These are phyloP conservation scores for Phyllotreta striolata DNA, from an alignment of 2,888 invertebrate genomes.

Conservation along the genomic window DNA sequence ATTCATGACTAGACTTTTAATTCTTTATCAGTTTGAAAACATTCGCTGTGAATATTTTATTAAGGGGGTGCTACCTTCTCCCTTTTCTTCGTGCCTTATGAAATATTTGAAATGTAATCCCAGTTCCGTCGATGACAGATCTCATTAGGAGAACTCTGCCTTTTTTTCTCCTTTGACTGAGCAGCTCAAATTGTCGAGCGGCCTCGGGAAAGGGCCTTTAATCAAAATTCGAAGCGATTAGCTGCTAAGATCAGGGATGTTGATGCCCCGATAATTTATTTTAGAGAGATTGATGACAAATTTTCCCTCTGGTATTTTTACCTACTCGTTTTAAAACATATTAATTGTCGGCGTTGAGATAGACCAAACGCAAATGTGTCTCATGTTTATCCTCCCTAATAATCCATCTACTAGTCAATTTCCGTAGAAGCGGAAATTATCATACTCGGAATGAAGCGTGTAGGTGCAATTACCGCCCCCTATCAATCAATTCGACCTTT, in stretches of 20 bases:
- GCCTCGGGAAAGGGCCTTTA: not conserved
- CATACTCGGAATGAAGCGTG: slow-evolving; percentile 25
- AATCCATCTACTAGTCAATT: slow-evolving; percentile 24
- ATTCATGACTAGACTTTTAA: slow-evolving; percentile 23
- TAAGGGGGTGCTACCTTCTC: slow-evolving; percentile 5
- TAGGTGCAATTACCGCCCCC: slow-evolving; percentile 36
- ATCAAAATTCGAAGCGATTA: slow-evolving; percentile 14
- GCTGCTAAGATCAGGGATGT: slow-evolving; percentile 7
- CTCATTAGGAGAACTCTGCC: slow-evolving; percentile 25
- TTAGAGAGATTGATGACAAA: slow-evolving; percentile 1
- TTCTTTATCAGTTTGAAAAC: slow-evolving; percentile 26
- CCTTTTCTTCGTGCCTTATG: slow-evolving; percentile 14
- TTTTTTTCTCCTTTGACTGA: slow-evolving; percentile 16
- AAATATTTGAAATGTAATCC: slow-evolving; percentile 29
- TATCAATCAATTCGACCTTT: slow-evolving; percentile 37
- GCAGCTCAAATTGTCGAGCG: slow-evolving; percentile 20
- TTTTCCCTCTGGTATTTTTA: not conserved
- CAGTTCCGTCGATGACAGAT: slow-evolving; percentile 22
- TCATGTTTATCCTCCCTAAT: slow-evolving; percentile 8
- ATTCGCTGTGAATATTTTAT: slow-evolving; percentile 26
- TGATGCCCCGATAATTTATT: slow-evolving; percentile 13
- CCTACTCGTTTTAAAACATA: slow-evolving; percentile 2
- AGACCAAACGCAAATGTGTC: not conserved
- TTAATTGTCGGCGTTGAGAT: not conserved
- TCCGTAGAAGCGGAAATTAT: slow-evolving; percentile 23